phyloP scores from a whole-genome alignment of 2,113 vertebrate genomes.

The Dicentrarchus labrax region DNA sequence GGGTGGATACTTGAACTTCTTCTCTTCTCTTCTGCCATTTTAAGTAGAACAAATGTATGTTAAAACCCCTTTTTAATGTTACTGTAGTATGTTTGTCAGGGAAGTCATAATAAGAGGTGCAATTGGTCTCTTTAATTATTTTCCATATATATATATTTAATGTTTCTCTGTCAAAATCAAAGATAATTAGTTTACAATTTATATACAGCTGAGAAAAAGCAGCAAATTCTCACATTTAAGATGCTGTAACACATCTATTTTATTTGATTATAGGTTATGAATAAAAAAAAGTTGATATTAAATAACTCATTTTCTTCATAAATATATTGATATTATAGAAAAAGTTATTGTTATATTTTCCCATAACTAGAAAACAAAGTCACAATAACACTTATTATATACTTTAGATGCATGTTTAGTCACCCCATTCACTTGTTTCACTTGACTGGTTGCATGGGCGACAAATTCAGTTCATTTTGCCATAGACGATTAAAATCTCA shows the following conservation, averaged over 20 bases:
- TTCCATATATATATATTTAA: background rate
- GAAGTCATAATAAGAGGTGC: no score
- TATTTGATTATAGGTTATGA: background rate
- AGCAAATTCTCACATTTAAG: background rate
- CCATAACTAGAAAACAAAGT: background rate
- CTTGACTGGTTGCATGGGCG: no score
- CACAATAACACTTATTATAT: background rate
- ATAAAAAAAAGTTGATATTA: no score
- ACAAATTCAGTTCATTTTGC: no score
- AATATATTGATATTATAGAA: background rate
- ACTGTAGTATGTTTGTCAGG: no score
- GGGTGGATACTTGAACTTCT: conserved; percentile 17
- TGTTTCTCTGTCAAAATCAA: background rate
- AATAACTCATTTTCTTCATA: background rate
- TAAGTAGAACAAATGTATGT: no score
- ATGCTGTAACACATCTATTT: background rate
- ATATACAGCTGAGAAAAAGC: background rate
- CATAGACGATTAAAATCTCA: no score
- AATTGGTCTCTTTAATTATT: background rate
- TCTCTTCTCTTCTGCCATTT: background rate
- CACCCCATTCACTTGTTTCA: no score
- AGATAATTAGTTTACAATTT: no score
- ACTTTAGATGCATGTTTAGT: no score
- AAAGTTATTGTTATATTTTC: background rate
- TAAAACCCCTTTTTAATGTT: no score